A percentile compares a stretch with the other conserved stretches of the same genome.
These are phyloP conservation scores for Orgyia antiqua DNA, from an alignment of 2,888 invertebrate genomes.

Conservation along the genomic window DNA sequence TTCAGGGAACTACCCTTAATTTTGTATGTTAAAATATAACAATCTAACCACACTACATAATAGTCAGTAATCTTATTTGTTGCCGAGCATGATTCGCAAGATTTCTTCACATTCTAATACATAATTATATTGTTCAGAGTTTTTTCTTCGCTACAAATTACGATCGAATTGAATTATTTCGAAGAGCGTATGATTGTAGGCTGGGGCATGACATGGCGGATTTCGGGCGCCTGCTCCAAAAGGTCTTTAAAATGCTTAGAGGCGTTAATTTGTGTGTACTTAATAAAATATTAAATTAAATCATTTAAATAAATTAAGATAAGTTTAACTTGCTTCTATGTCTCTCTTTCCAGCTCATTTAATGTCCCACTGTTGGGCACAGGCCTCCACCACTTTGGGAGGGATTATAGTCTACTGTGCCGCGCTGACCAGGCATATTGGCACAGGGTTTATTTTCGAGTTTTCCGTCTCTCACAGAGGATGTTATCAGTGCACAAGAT, in stretches of 20 bases:
- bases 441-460: too few species aligned
- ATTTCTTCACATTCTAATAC: conserved; percentile 67
- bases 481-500: too few species aligned
- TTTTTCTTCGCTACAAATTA: conserved; percentile 71
- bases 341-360: too few species aligned
- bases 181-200: conserved; percentile 67
- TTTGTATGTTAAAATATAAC: conserved; percentile 9
- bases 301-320: too few species aligned
- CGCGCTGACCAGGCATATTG: too few species aligned
- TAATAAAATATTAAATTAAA: not conserved
- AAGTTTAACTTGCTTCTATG: too few species aligned
- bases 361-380: too few species aligned
- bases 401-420: too few species aligned
- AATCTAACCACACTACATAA: conserved; percentile 11
- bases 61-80: conserved; percentile 25
- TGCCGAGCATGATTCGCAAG: conserved; percentile 37
- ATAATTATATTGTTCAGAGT: conserved; percentile 71
- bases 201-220: conserved; percentile 50
- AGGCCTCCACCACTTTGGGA: too few species aligned
- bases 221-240: conserved; percentile 29
- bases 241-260: conserved; percentile 13
- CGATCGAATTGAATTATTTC: conserved; percentile 67
- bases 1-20: conserved; percentile 8
- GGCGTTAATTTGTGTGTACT: conserved; percentile 8
- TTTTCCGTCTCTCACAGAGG: too few species aligned